These are phyloP conservation scores for Leptinotarsa haldemani DNA, from an alignment of 2,888 invertebrate genomes.

Conservation along the genomic window DNA sequence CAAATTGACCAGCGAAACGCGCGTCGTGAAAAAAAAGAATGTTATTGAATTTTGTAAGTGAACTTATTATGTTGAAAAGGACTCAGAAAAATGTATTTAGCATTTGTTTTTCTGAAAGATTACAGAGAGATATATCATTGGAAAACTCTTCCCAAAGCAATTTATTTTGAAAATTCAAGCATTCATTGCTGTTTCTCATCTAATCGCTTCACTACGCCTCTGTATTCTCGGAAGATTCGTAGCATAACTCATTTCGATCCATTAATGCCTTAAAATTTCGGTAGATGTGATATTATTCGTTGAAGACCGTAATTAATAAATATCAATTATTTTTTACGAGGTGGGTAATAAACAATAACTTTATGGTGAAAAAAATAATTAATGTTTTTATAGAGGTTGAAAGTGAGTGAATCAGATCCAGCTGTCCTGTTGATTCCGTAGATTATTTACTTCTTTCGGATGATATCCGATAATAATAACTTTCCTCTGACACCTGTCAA, in stretches of 20 bases:
- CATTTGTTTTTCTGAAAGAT: no score
- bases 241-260: not conserved
- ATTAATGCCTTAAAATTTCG: not conserved
- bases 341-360: conserved; percentile 22
- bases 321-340: conserved; percentile 23
- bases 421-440: not conserved
- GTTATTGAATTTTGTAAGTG: no score
- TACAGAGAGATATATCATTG: no score
- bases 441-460: not conserved
- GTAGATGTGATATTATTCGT: conserved; percentile 21
- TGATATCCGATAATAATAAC: not conserved
- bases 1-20: no score
- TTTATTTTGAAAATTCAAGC: not conserved
- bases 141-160: not conserved
- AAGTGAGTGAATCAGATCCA: conserved; percentile 1
- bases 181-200: not conserved
- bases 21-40: no score
- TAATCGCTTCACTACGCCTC: not conserved
- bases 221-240: not conserved
- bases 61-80: no score
- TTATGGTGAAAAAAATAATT: conserved; percentile 21
- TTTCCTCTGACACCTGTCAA: not conserved
- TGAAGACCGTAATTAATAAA: conserved; percentile 11
- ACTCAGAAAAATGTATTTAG: no score
- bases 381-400: conserved; percentile 13